Evolutionary conservation across 1,140 invertebrate species (phyloP), one percentile per base, ranked within the genome.

Genomic region (Drosophila serrata): DNA sequence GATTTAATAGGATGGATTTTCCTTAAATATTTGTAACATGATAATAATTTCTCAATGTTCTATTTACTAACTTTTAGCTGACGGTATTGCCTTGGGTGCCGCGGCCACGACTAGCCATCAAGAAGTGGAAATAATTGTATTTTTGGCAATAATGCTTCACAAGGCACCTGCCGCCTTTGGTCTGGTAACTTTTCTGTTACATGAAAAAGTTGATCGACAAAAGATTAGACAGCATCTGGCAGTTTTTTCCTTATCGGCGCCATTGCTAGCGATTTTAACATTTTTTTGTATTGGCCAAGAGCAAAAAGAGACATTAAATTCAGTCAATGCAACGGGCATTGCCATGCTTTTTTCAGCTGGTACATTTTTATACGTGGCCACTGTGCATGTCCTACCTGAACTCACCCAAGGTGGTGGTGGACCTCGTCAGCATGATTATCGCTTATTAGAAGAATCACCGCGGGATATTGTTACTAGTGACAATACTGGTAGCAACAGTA

Each of bases 81-180:
- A 99, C 94, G 99, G 99, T 27, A 96, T 99, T 39, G 99, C 99
- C 4, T 93, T 99, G 13, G 99, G 99, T 48, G 98, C 98, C 24
- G 99, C 99, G 1, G 98, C 98, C 0, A 98, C 97, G 0, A 98
- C 98, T 1, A 96, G 97, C 6, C 98, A 99, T 88, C 95, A 97
- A 19, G 98, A 99, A 90, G 97, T 99, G 5, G 99, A 99, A 94
- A 96, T 99, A 82, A 99, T 99, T 75, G 98, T 99, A 19, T 99
- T 99, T 93, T 92, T 99, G 37, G 99, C 99, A 27, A 99, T 99
- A 74, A 99, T 99, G 98, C 94, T 99, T 15, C 99, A 99, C 91
- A 99, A 99, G 94, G 98, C 98, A 13, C 99, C 99, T 6, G 98
- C 99, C 27, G 98, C 99, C 8, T 99, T 99, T 95, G 99, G 99